Percentiles rank a stretch among this genome's conserved stretches.
Conservation (phyloP, 1,140 invertebrate species). For the Musca domestica region DNA sequence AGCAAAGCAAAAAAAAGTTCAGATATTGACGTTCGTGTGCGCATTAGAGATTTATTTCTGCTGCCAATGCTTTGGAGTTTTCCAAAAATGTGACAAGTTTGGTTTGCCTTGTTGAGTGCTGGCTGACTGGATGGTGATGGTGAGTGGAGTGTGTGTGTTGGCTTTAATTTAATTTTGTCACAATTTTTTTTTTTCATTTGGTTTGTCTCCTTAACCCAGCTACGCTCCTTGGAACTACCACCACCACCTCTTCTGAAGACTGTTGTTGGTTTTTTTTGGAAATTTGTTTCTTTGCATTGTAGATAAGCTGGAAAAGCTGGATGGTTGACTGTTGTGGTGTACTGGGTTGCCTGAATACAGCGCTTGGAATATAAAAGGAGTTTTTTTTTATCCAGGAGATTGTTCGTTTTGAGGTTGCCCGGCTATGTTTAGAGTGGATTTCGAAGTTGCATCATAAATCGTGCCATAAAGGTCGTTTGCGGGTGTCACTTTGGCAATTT, state of each 20-base stretch:
- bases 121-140: too few species aligned
- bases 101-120: too few species aligned
- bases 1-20: too few species aligned
- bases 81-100: slow-evolving; percentile 13
- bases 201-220: too few species aligned
- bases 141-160: too few species aligned
- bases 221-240: too few species aligned
- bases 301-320: neutral
- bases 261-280: neutral
- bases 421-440: slow-evolving; percentile 2
- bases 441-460: slow-evolving; percentile 19
- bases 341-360: too few species aligned
- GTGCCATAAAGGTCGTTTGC: slow-evolving; percentile 20
- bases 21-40: too few species aligned
- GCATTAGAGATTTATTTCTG: too few species aligned
- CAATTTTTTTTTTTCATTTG: slow-evolving; percentile 3
- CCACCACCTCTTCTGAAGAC: too few species aligned
- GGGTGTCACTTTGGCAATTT: slow-evolving; percentile 21
- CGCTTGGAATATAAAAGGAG: neutral
- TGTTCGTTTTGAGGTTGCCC: neutral
- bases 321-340: too few species aligned
- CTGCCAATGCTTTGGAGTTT: too few species aligned
- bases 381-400: neutral
- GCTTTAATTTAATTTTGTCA: slow-evolving; percentile 16
- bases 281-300: neutral